Evolutionary conservation across 2,888 invertebrate species (phyloP).

Genomic region (Pyrocoelia pectoralis): DNA sequence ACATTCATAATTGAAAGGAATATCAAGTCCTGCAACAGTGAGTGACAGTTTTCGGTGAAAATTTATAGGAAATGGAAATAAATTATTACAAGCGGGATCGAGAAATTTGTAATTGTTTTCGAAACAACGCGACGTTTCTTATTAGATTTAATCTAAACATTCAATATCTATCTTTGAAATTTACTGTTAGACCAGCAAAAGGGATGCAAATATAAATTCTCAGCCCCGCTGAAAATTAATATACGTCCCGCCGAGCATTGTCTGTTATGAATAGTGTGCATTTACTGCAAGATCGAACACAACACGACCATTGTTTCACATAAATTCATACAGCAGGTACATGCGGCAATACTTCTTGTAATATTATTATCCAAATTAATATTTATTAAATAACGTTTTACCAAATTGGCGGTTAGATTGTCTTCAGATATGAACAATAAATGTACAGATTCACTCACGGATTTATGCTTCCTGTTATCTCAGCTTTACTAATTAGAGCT

Average conservation of each 20-base stretch:
- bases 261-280: conserved; percentile 46
- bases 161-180: background rate
- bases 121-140: conserved; percentile 18
- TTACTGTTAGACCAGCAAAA: conserved; percentile 6
- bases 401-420: background rate
- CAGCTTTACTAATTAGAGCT: conserved; percentile 21
- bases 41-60: conserved; percentile 21
- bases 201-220: conserved; percentile 16
- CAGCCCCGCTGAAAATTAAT: conserved; percentile 42
- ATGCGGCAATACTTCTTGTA: conserved; percentile 20
- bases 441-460: conserved; percentile 7
- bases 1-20: conserved; percentile 26
- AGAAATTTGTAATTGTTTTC: conserved; percentile 20
- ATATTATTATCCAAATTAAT: conserved; percentile 28
- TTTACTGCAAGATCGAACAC: conserved; percentile 49
- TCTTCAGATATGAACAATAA: conserved; percentile 3
- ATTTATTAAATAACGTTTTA: conserved; percentile 19
- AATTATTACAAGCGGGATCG: conserved; percentile 5
- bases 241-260: conserved; percentile 47
- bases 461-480: conserved; percentile 19
- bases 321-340: conserved; percentile 35
- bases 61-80: conserved; percentile 9
- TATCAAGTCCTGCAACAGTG: conserved; percentile 19
- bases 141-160: background rate
- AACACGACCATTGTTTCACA: conserved; percentile 44